A percentile compares a stretch with the other conserved stretches of the same genome.
These are phyloP conservation scores for Cantharis rufa DNA, from an alignment of 2,888 invertebrate genomes.

Conservation along the genomic window DNA sequence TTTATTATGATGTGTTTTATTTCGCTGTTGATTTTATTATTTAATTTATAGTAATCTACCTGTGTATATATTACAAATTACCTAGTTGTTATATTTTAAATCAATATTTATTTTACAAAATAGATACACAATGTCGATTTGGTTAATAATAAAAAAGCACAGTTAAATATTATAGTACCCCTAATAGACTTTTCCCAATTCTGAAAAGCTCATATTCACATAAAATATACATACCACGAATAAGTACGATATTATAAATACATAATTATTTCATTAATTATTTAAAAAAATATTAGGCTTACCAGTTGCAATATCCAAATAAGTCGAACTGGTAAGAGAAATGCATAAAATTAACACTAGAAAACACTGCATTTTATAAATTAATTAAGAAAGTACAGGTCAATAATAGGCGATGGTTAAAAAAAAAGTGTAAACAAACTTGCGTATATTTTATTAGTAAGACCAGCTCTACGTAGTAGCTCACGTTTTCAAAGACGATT, in stretches of 20 bases:
- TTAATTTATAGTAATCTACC: not conserved
- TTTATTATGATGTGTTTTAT: not conserved
- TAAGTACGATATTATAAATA: too few relatives aligned
- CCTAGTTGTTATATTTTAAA: not conserved
- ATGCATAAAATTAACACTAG: not conserved
- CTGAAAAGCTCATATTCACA: not conserved
- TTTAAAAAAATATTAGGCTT: not conserved
- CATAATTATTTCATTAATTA: not conserved
- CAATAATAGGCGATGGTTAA: not conserved
- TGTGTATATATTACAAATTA: not conserved
- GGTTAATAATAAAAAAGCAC: not conserved
- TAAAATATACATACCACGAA: not conserved
- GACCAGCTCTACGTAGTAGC: not conserved
- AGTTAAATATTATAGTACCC: not conserved
- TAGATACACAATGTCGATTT: not conserved
- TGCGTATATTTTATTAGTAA: not conserved
- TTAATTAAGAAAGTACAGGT: not conserved
- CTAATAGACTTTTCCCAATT: not conserved
- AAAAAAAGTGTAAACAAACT: not conserved
- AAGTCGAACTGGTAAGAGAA: not conserved
- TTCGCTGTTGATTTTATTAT: not conserved
- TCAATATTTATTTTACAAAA: not conserved
- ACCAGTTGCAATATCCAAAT: conserved; percentile 1
- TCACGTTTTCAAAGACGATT: conserved; percentile 12
- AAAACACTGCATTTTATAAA: not conserved